Conservation (phyloP, 2,888 invertebrate species). For the Lordiphosa fenestrarum region DNA sequence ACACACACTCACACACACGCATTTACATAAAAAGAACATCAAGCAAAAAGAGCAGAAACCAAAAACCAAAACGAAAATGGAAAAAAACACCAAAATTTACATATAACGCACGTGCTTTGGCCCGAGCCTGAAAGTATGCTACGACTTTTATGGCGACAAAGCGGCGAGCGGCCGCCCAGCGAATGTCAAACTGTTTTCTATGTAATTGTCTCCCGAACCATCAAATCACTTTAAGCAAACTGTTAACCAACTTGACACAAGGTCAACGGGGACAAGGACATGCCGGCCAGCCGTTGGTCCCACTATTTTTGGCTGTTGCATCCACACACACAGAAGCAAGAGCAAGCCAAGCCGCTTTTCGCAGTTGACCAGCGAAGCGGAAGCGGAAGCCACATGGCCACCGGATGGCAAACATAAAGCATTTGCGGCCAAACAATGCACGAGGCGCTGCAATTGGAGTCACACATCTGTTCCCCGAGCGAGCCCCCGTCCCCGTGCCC, state of each 20-base stretch:
- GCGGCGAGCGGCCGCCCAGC: constrained; percentile 38
- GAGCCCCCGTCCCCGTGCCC: no score
- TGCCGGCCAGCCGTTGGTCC: constrained; percentile 62
- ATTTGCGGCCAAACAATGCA: constrained; percentile 25
- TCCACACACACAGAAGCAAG: not conserved
- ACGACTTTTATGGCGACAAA: constrained; percentile 42
- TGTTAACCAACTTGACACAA: constrained; percentile 64
- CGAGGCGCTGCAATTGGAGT: no score
- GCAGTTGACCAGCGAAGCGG: constrained; percentile 38
- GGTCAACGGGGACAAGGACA: constrained; percentile 57
- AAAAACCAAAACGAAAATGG: constrained; percentile 19
- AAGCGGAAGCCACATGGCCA: constrained; percentile 55
- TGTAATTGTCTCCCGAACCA: constrained; percentile 28
- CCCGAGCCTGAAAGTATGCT: constrained; percentile 33
- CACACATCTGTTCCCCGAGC: no score
- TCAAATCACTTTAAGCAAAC: constrained; percentile 23
- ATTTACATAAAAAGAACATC: constrained; percentile 65
- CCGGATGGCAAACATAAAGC: constrained; percentile 44
- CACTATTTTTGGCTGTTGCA: constrained; percentile 3
- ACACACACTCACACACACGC: constrained; percentile 24
- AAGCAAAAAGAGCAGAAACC: constrained; percentile 48
- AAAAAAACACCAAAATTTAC: constrained; percentile 45
- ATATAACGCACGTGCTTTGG: constrained; percentile 67
- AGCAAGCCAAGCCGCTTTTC: no score
- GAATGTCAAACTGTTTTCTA: constrained; percentile 37